Evolutionary conservation across 2,888 invertebrate genomes (phyloP).

Genomic region (Scaptomyza reducta): DNA sequence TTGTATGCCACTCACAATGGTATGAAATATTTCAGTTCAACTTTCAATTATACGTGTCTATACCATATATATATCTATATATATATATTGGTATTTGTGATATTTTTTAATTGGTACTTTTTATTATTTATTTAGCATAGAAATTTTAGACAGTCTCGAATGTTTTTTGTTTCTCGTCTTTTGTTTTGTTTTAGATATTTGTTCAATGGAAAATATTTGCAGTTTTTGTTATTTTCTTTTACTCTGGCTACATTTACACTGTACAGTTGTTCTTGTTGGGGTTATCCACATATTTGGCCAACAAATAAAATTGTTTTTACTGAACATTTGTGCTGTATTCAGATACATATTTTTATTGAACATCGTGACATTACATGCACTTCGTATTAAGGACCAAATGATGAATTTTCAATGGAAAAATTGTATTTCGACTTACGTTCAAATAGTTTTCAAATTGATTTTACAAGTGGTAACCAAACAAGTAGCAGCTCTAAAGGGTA

Average conservation of each 20-base stretch:
- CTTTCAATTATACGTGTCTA: constrained; percentile 15
- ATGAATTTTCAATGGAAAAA: constrained; percentile 49
- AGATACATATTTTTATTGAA: not conserved
- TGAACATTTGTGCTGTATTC: constrained; percentile 31
- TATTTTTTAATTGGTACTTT: not conserved
- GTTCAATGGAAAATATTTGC: constrained; percentile 42
- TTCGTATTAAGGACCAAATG: constrained; percentile 37
- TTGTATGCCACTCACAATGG: constrained; percentile 5
- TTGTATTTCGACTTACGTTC: constrained; percentile 25
- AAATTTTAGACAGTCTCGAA: constrained; percentile 28
- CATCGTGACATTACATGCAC: constrained; percentile 22
- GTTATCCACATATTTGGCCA: constrained; percentile 21
- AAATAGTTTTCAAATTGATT: constrained; percentile 68
- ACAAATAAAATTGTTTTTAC: constrained; percentile 44
- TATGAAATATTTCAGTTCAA: constrained; percentile 7
- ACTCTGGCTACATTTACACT: constrained; percentile 7
- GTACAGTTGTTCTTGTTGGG: constrained; percentile 10
- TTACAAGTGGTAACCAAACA: constrained; percentile 70
- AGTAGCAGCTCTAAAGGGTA: constrained; percentile 38
- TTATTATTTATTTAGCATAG: constrained; percentile 23
- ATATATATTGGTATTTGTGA: not conserved
- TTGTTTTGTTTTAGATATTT: constrained; percentile 19
- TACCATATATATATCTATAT: not conserved
- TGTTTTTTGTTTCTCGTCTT: constrained; percentile 19
- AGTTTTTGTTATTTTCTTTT: constrained; percentile 19